Evolutionary conservation across 1,140 invertebrate species (phyloP).

Genomic region (Archivesica marissinica): DNA sequence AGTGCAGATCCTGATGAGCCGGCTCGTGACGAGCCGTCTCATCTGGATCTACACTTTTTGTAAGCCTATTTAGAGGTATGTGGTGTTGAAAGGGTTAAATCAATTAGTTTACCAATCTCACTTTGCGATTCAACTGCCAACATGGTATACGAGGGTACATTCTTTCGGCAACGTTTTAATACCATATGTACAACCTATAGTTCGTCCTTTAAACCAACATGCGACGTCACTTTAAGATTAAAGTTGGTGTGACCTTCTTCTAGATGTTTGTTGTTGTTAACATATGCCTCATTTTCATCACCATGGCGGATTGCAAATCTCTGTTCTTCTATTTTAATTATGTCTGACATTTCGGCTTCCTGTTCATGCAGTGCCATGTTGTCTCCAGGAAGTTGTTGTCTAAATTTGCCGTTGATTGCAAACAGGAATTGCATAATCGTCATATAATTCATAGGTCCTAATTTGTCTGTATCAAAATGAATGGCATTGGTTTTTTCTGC

Average conservation of each 20-base stretch:
- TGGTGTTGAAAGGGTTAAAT: too few relatives aligned
- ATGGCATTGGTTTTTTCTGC: slow-evolving; percentile 67
- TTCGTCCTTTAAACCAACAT: not conserved
- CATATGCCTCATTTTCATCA: not conserved
- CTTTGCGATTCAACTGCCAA: too few relatives aligned
- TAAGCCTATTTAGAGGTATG: too few relatives aligned
- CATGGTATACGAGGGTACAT: too few relatives aligned
- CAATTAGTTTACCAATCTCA: too few relatives aligned
- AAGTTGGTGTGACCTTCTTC: not conserved
- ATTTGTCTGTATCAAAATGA: slow-evolving; percentile 62
- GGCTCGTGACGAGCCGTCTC: too few relatives aligned
- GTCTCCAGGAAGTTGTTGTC: slow-evolving; percentile 69
- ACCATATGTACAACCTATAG: too few relatives aligned
- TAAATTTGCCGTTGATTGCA: slow-evolving; percentile 71
- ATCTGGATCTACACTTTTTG: too few relatives aligned
- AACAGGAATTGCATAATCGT: slow-evolving; percentile 76
- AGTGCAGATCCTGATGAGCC: too few relatives aligned
- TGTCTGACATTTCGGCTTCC: slow-evolving; percentile 72
- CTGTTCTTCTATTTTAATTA: slow-evolving; percentile 71
- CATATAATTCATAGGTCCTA: slow-evolving; percentile 73
- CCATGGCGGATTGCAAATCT: slow-evolving; percentile 69
- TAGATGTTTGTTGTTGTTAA: not conserved
- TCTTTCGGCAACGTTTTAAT: too few relatives aligned
- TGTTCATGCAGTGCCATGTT: slow-evolving; percentile 64
- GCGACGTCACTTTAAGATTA: not conserved